Percentiles rank a stretch among this genome's conserved stretches.
These are phyloP conservation scores for Periophthalmus modestus DNA, from an alignment of 2,113 vertebrate genomes.

Conservation along the genomic window DNA sequence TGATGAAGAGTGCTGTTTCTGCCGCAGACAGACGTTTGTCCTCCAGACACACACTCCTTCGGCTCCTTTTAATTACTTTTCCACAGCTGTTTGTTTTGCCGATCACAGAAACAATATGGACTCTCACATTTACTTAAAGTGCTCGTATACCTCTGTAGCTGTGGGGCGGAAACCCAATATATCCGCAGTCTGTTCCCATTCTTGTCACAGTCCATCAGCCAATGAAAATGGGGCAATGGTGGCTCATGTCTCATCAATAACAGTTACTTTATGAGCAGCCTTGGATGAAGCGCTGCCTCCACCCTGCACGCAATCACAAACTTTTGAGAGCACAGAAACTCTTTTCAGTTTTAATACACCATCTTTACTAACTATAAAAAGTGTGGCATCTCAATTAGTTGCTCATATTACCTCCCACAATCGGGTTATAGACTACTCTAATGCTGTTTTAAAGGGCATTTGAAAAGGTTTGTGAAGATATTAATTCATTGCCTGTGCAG, in stretches of 20 bases:
- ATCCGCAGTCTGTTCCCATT: slow-evolving; percentile 6
- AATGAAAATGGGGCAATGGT: not conserved
- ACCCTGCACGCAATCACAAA: not conserved
- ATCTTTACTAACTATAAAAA: not conserved
- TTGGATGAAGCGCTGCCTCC: not conserved
- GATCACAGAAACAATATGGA: slow-evolving; percentile 8
- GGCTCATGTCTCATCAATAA: slow-evolving; percentile 18
- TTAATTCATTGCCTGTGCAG: not conserved
- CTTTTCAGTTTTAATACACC: not conserved
- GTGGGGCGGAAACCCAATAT: slow-evolving; percentile 11
- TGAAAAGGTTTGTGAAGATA: not conserved
- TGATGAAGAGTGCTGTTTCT: slow-evolving; percentile 59
- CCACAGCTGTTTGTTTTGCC: slow-evolving; percentile 14
- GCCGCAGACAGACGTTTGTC: slow-evolving; percentile 42
- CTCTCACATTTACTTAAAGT: slow-evolving; percentile 7
- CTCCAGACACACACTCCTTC: slow-evolving; percentile 26
- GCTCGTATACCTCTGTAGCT: slow-evolving; percentile 7
- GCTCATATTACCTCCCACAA: not conserved
- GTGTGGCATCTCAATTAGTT: not conserved
- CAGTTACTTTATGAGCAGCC: slow-evolving; percentile 13
- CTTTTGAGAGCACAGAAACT: slow-evolving; percentile 3
- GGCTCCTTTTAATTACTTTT: slow-evolving; percentile 52
- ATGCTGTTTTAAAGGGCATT: not conserved
- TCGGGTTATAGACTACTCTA: not conserved
- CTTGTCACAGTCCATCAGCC: slow-evolving; percentile 7